Evolutionary conservation across 2,888 invertebrate species (phyloP).

Genomic region (Drosophila anomelani): DNA sequence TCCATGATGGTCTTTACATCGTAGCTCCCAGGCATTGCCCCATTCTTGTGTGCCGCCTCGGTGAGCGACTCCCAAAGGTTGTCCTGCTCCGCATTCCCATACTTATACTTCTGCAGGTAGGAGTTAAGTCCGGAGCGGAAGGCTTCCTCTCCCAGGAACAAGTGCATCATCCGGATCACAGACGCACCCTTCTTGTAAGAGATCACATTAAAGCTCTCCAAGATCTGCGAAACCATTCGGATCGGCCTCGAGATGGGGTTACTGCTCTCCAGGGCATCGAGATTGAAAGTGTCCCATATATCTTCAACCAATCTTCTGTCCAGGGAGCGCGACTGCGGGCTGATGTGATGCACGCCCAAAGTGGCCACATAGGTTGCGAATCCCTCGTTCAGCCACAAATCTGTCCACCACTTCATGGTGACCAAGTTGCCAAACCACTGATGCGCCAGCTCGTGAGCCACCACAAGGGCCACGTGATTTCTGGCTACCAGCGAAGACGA

Average conservation of each 20-base stretch:
- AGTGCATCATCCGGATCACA: conserved; percentile 95
- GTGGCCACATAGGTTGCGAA: conserved; percentile 89
- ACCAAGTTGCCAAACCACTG: no score
- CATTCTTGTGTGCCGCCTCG: conserved; percentile 85
- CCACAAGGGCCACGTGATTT: no score
- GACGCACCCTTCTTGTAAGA: conserved; percentile 93
- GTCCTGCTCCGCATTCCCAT: conserved; percentile 91
- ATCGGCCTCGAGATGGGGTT: conserved; percentile 91
- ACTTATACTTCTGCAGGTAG: conserved; percentile 88
- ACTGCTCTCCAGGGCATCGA: conserved; percentile 87
- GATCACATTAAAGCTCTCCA: conserved; percentile 92
- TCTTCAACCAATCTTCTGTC: conserved; percentile 54
- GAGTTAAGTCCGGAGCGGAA: conserved; percentile 88
- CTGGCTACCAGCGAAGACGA: no score
- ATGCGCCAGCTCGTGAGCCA: conserved; percentile 89
- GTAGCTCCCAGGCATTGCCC: conserved; percentile 85
- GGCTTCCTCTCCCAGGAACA: conserved; percentile 92
- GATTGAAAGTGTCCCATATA: neutral
- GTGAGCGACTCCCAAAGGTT: conserved; percentile 92
- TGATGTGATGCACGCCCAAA: conserved; percentile 86
- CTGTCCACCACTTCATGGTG: conserved; percentile 93
- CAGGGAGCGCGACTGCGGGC: conserved; percentile 88
- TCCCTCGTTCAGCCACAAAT: conserved; percentile 91
- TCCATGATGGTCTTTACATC: conserved; percentile 91
- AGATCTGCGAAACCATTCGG: conserved; percentile 90